Evolutionary conservation across 2,888 invertebrate genomes (phyloP).

Genomic region (Orgyia antiqua): DNA sequence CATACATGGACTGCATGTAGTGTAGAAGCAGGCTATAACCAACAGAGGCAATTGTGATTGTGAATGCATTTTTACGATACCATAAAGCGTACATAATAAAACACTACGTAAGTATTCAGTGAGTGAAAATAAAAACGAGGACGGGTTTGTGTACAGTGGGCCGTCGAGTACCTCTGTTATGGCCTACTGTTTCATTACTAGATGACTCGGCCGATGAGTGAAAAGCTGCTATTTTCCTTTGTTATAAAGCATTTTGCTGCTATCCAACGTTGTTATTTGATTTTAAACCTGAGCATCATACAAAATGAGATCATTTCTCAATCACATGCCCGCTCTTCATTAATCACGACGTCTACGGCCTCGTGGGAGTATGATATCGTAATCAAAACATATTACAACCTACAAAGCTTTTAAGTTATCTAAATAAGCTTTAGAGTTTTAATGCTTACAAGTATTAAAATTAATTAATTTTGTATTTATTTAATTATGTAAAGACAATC

Average conservation of each 20-base stretch:
- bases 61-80: constrained; percentile 34
- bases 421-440: too few species aligned
- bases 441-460: too few species aligned
- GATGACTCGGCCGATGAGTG: constrained; percentile 54
- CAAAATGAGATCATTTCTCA: constrained; percentile 16
- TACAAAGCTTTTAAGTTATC: constrained; percentile 1
- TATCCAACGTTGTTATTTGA: constrained; percentile 23
- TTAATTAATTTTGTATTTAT: too few species aligned
- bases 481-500: too few species aligned
- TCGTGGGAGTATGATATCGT: constrained; percentile 4
- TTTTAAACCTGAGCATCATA: constrained; percentile 20
- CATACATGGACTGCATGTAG: too few species aligned
- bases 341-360: constrained; percentile 9
- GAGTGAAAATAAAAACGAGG: constrained; percentile 48
- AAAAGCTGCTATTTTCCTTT: constrained; percentile 57
- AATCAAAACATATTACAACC: constrained; percentile 3
- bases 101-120: constrained; percentile 42
- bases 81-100: constrained; percentile 39
- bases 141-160: constrained; percentile 28
- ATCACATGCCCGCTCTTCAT: constrained; percentile 7
- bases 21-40: constrained; percentile 11
- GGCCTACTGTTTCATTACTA: constrained; percentile 59
- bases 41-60: constrained; percentile 30
- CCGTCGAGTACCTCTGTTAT: constrained; percentile 33
- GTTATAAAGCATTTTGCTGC: constrained; percentile 43